phyloP scores from a whole-genome alignment of 2,797 vertebrate genomes.

The Synanceia verrucosa region DNA sequence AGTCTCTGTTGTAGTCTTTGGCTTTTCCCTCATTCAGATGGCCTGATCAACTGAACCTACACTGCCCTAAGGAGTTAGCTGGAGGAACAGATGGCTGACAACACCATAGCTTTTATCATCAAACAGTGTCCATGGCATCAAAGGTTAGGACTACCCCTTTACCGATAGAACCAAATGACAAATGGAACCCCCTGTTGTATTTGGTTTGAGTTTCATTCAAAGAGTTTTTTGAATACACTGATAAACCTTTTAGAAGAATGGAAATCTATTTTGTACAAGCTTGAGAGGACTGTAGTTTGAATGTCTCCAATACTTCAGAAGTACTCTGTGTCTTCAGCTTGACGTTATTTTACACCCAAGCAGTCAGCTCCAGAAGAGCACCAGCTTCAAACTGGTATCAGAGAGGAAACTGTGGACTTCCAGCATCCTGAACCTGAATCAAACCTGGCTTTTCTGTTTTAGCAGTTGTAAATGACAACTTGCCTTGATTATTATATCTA shows the following conservation, averaged over 20 bases:
- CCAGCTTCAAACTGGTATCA: background rate
- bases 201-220: background rate
- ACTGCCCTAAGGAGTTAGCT: background rate
- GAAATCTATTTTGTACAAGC: background rate
- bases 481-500: background rate
- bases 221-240: background rate
- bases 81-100: background rate
- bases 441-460: background rate
- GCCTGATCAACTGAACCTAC: background rate
- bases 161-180: background rate
- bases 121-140: background rate
- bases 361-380: background rate
- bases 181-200: background rate
- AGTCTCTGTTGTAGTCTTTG: background rate
- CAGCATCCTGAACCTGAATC: background rate
- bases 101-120: background rate
- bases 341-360: background rate
- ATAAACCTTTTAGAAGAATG: background rate
- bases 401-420: background rate
- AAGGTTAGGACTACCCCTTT: background rate
- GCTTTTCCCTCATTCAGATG: constrained; percentile 3
- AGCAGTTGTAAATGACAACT: background rate
- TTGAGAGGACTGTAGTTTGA: background rate
- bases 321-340: background rate
- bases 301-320: background rate